Conservation (phyloP, 2,888 invertebrate genomes). For the Meghimatium bilineatum region DNA sequence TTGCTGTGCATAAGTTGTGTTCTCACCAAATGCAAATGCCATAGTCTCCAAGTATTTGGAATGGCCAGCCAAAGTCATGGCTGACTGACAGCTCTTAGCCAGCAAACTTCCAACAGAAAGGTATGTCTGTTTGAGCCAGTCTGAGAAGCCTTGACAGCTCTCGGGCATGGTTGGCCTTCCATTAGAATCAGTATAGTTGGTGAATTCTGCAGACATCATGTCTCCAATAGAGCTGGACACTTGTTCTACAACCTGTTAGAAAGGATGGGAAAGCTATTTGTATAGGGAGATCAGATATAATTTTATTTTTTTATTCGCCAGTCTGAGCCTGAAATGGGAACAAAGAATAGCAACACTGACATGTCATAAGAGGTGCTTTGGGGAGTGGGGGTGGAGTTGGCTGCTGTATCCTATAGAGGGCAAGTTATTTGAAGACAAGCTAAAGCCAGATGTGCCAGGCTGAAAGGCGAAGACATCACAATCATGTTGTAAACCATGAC, state of each 20-base stretch:
- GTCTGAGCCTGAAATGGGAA: no score
- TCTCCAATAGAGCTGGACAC: slow-evolving; percentile 93
- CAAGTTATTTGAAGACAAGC: no score
- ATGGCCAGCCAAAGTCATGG: slow-evolving; percentile 90
- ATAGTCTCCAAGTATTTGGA: slow-evolving; percentile 85
- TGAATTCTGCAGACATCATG: slow-evolving; percentile 90
- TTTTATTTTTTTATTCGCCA: not conserved
- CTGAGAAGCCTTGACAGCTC: slow-evolving; percentile 73
- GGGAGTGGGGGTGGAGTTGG: no score
- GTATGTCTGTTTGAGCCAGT: slow-evolving; percentile 81
- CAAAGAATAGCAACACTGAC: no score
- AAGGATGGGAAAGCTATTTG: not conserved
- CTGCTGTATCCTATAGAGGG: no score
- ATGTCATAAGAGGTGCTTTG: no score
- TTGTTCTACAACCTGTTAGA: slow-evolving; percentile 85
- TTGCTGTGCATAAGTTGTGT: slow-evolving; percentile 93
- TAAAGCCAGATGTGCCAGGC: no score
- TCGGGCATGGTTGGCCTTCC: slow-evolving; percentile 88
- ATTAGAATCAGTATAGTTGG: slow-evolving; percentile 87
- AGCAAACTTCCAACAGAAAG: slow-evolving; percentile 84
- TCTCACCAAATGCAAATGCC: slow-evolving; percentile 92
- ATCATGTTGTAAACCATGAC: no score
- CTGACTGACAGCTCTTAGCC: slow-evolving; percentile 91
- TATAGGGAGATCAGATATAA: not conserved
- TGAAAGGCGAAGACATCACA: no score